A percentile compares a stretch with the other conserved stretches of the same genome.
These are phyloP conservation scores for Trinectes maculatus DNA, from an alignment of 2,113 vertebrate species.

Conservation along the genomic window DNA sequence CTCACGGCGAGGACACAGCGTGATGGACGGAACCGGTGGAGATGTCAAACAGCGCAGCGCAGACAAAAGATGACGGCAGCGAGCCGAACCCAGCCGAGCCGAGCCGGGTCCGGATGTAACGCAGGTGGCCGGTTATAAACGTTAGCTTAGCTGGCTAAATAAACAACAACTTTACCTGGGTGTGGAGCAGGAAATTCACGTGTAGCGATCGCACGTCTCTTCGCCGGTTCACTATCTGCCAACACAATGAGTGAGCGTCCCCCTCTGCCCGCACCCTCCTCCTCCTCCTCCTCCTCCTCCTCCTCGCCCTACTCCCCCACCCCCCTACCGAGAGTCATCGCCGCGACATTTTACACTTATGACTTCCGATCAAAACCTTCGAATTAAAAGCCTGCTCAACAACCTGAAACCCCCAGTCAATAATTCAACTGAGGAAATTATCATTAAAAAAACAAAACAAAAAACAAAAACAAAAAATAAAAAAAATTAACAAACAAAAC, in stretches of 20 bases:
- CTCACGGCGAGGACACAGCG: too few relatives aligned
- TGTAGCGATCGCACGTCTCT: slow-evolving; percentile 37
- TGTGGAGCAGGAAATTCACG: slow-evolving; percentile 30
- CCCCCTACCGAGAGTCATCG: slow-evolving; percentile 1
- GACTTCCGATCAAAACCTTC: slow-evolving; percentile 23
- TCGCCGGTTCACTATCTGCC: slow-evolving; percentile 46
- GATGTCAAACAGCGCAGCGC: slow-evolving; percentile 26
- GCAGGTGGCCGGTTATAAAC: background rate
- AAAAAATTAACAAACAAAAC: too few relatives aligned
- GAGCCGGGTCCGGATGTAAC: slow-evolving; percentile 6
- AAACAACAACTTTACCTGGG: slow-evolving; percentile 65
- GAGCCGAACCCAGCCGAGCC: slow-evolving; percentile 39
- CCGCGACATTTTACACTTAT: background rate
- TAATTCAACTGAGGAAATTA: too few relatives aligned
- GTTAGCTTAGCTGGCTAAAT: background rate
- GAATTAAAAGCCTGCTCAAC: slow-evolving; percentile 43
- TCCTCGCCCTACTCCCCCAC: slow-evolving; percentile 2
- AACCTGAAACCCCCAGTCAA: too few relatives aligned
- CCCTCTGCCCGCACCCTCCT: slow-evolving; percentile 28
- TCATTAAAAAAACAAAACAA: too few relatives aligned
- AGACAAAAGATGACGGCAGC: slow-evolving; percentile 71
- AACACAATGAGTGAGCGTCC: slow-evolving; percentile 75
- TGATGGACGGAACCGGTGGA: background rate
- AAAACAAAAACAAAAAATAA: too few relatives aligned
- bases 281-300: slow-evolving; percentile 7